phyloP scores from a whole-genome alignment of 2,113 vertebrate species.

The Cinclus cinclus region DNA sequence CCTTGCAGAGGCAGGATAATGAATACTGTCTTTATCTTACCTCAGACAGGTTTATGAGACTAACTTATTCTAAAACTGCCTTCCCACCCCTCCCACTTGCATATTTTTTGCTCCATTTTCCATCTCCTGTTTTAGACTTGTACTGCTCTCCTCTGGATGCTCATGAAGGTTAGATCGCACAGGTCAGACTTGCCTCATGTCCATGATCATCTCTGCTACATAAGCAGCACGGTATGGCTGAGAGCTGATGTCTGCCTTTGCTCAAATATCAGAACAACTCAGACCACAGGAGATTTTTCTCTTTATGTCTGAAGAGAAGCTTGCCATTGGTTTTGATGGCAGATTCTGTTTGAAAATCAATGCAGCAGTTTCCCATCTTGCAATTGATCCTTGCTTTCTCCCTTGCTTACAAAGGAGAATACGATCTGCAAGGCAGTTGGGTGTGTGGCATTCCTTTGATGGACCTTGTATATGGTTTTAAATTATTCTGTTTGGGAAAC shows the following conservation, averaged over 20 bases:
- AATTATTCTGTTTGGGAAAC: constrained; percentile 53
- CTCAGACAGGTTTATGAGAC: not conserved
- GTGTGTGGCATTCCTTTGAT: constrained; percentile 19
- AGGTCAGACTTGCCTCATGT: not conserved
- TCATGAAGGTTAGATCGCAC: not conserved
- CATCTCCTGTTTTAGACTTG: not conserved
- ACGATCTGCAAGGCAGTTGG: not conserved
- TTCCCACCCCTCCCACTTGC: no score
- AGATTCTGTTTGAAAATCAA: constrained; percentile 57
- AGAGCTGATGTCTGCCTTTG: not conserved
- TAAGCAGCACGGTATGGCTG: not conserved
- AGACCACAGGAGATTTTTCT: not conserved
- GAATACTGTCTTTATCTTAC: not conserved
- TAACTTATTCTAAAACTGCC: not conserved
- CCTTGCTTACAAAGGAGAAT: not conserved
- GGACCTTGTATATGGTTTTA: not conserved
- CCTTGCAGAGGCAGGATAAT: not conserved
- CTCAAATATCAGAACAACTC: not conserved
- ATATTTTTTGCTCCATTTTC: not conserved
- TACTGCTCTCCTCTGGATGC: not conserved
- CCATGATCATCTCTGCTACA: not conserved
- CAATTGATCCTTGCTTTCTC: not conserved
- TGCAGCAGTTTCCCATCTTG: not conserved
- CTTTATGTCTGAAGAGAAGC: not conserved
- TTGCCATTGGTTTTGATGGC: constrained; percentile 39